Conservation (phyloP, 2,113 vertebrate genomes). For the Sterna hirundo region DNA sequence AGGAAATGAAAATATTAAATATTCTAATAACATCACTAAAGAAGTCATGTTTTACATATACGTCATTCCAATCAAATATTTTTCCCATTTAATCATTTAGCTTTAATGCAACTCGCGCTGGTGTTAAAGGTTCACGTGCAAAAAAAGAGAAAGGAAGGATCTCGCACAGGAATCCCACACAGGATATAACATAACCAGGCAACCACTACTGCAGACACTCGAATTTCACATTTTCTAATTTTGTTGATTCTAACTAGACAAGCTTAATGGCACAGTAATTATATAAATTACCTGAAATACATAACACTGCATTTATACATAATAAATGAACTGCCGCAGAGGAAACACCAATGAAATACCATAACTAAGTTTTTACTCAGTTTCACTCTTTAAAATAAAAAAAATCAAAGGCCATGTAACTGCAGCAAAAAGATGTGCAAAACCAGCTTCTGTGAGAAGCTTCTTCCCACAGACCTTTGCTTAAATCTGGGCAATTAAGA, state of each 20-base stretch:
- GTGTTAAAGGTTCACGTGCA: neutral
- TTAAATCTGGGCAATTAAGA: neutral
- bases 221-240: neutral
- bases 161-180: neutral
- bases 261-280: conserved; percentile 37
- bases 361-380: neutral
- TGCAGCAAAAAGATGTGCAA: neutral
- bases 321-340: conserved; percentile 9
- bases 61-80: conserved; percentile 35
- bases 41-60: conserved; percentile 34
- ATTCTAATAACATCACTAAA: conserved; percentile 43
- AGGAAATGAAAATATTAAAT: conserved; percentile 56
- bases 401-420: neutral
- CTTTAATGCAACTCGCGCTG: neutral
- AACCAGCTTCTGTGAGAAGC: neutral
- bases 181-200: neutral
- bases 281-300: conserved; percentile 42
- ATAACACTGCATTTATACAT: conserved; percentile 7
- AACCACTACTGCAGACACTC: neutral
- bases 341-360: neutral
- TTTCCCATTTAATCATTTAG: conserved; percentile 21
- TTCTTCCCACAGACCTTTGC: neutral
- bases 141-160: neutral
- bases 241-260: conserved; percentile 35
- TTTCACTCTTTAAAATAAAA: neutral